Evolutionary conservation across 2,113 vertebrate genomes (phyloP), one percentile per base, ranked within the genome.

Genomic region (Chaenocephalus aceratus): DNA sequence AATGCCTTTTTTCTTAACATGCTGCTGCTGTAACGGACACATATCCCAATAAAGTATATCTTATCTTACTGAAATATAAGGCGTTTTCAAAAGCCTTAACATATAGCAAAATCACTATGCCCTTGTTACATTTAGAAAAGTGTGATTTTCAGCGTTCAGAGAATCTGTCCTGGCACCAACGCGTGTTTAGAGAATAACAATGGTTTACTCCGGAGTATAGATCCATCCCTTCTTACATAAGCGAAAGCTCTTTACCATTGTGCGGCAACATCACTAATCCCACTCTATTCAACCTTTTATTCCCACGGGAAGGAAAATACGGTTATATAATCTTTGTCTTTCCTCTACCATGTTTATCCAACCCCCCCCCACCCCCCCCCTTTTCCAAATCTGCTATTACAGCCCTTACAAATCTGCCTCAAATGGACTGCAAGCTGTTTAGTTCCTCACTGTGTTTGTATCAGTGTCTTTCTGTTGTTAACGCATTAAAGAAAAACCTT

Each of bases 281-380:
- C n/a, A 21, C 34, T 60, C 10, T 60, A 77, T 53, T 54, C 34
- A 26, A 65, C 41, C 11, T 70, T 68, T 59, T 59, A 44, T 72
- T 53, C 54, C 8, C 10, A 11, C 45, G 18, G 45, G 36, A 60
- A 59, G 16, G 6, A 72, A 67, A 79, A 83, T 62, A 82, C 83
- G 73, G 77, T 80, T 90, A 61, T 80, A 26, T 60, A 46, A 60
- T 69, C 63, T 69, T 56, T 76, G 44, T 79, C 62, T 82, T 34
- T 68, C 6, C 10, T 6, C 21, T 69, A 84, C 77, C 75, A 72
- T 72, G 82, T 82, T 72, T 81, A 76, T 58, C 75, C 41, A 46
- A 53, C 54, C n/a, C n/a, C n/a, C n/a, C n/a, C n/a, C n/a, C n/a
- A n/a, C n/a, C 66, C 67, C 51, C 23, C 81, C 82, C 80, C n/a